These are phyloP conservation scores for Rambutsinella grinnellia DNA, from an alignment of 2,888 invertebrate genomes.

Conservation along the genomic window DNA sequence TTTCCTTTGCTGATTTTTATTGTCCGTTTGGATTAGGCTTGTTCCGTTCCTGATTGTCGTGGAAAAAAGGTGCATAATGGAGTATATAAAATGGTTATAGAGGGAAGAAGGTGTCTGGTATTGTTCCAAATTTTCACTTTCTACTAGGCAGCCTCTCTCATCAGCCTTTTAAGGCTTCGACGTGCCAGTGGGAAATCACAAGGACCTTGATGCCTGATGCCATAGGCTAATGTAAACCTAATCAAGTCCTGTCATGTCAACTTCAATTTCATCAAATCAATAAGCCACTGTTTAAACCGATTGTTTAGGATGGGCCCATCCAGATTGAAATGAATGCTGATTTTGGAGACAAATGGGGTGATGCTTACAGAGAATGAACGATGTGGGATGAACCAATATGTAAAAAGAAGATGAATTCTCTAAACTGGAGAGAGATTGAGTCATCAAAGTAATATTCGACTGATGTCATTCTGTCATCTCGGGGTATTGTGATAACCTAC, in stretches of 20 bases:
- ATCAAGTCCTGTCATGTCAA: constrained; percentile 55
- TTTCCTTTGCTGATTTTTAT: constrained; percentile 50
- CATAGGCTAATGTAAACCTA: constrained; percentile 55
- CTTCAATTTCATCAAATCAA: constrained; percentile 53
- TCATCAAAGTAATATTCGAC: too few relatives aligned
- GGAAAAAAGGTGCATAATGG: background rate
- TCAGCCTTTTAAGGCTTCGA: constrained; percentile 8
- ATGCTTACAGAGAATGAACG: too few relatives aligned
- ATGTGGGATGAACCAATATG: too few relatives aligned
- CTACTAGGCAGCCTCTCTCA: background rate
- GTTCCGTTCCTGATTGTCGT: constrained; percentile 50
- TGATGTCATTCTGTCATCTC: too few relatives aligned
- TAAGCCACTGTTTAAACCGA: too few relatives aligned
- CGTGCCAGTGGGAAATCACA: constrained; percentile 55
- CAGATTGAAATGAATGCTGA: too few relatives aligned
- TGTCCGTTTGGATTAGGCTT: constrained; percentile 53
- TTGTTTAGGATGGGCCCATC: too few relatives aligned
- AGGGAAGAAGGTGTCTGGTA: constrained; percentile 16
- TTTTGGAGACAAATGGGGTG: too few relatives aligned
- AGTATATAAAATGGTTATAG: background rate
- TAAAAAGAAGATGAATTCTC: too few relatives aligned
- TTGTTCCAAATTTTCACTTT: constrained; percentile 32
- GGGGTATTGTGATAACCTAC: too few relatives aligned
- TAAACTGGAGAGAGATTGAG: too few relatives aligned
- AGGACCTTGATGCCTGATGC: constrained; percentile 50